phyloP scores from a whole-genome alignment of 2,797 vertebrate genomes.

The Dallia pectoralis region DNA sequence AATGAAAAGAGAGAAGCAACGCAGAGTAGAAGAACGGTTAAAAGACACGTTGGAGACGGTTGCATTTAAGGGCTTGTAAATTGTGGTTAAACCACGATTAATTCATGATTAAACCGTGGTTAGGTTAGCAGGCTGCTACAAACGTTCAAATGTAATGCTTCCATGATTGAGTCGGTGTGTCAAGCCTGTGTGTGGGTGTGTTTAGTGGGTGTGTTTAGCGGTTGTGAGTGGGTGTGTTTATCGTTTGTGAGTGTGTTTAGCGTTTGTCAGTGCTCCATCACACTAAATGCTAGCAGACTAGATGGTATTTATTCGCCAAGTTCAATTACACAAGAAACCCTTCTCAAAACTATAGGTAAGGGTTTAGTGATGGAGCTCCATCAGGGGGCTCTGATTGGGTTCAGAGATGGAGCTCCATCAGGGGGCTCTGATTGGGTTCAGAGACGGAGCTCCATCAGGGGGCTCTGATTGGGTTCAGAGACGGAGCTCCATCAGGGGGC shows the following conservation, averaged over 20 bases:
- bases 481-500: too few relatives aligned
- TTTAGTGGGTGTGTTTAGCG: conserved; percentile 18
- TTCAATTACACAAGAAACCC: too few relatives aligned
- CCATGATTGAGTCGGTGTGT: conserved; percentile 9
- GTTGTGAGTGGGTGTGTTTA: neutral
- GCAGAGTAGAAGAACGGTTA: neutral
- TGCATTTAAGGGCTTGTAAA: neutral
- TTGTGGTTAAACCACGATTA: neutral
- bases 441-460: too few relatives aligned
- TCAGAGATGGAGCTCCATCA: too few relatives aligned
- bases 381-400: neutral
- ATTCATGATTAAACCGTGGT: too few relatives aligned
- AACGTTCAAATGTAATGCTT: conserved; percentile 3
- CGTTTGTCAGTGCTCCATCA: conserved; percentile 6
- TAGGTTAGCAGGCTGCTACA: neutral
- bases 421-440: too few relatives aligned
- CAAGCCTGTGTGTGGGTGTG: conserved; percentile 29
- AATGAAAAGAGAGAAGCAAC: neutral
- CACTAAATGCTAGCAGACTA: too few relatives aligned
- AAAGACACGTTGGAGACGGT: neutral
- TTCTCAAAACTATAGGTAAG: too few relatives aligned
- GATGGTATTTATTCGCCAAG: too few relatives aligned
- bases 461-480: too few relatives aligned
- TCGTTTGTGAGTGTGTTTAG: conserved; percentile 6
- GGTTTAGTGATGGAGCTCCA: too few relatives aligned